A percentile compares a stretch with the other conserved stretches of the same genome.
These are phyloP conservation scores for Andrena trimmerana DNA, from an alignment of 2,888 invertebrate genomes.

Conservation along the genomic window DNA sequence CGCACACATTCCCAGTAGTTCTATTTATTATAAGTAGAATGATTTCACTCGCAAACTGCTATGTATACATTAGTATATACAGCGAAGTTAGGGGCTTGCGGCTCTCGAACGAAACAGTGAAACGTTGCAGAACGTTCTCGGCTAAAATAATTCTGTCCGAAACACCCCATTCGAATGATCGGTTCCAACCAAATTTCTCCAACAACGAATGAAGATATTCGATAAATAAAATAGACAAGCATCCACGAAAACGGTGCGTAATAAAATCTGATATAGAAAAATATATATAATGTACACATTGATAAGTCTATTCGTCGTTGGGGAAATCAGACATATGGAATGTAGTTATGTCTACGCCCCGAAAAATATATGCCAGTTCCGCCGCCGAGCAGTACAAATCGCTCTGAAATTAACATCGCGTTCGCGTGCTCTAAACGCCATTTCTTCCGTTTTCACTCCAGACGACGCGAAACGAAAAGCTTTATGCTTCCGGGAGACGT, in stretches of 20 bases:
- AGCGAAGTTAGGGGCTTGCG: conserved; percentile 4
- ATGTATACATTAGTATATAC: conserved; percentile 38
- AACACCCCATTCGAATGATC: neutral
- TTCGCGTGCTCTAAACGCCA: neutral
- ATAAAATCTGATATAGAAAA: conserved; percentile 44
- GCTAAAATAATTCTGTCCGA: conserved; percentile 1
- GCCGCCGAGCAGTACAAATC: neutral
- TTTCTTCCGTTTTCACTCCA: conserved; percentile 46
- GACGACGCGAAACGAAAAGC: conserved; percentile 66
- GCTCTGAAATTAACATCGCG: conserved; percentile 14
- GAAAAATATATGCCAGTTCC: neutral
- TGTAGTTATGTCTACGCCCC: conserved; percentile 21
- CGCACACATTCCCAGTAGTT: neutral
- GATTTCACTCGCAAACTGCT: conserved; percentile 13
- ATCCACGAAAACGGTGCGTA: conserved; percentile 23
- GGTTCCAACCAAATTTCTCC: conserved; percentile 20
- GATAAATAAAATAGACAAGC: conserved; percentile 39
- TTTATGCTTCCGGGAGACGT: conserved; percentile 76
- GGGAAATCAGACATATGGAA: conserved; percentile 46
- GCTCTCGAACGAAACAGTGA: conserved; percentile 18
- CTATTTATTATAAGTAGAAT: conserved; percentile 14
- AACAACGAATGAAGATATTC: conserved; percentile 42
- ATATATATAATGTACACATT: conserved; percentile 45
- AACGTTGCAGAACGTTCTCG: neutral
- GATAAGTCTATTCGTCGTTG: conserved; percentile 34